Conservation (phyloP, 2,888 invertebrate genomes). For the Philopedon plagiatum region DNA sequence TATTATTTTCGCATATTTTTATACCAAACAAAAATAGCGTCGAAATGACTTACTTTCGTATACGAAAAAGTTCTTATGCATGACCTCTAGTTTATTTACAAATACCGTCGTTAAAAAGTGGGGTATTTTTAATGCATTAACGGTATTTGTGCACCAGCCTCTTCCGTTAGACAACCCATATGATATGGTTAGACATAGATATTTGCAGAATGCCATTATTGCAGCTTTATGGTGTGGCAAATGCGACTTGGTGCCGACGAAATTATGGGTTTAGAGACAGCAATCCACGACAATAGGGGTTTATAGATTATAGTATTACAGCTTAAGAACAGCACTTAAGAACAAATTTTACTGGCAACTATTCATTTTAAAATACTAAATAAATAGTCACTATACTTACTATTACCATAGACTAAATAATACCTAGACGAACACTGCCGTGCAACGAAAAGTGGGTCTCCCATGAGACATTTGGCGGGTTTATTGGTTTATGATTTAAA, state of each 20-base stretch:
- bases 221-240: conserved; percentile 5
- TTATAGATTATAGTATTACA: too few species aligned
- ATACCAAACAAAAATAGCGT: too few species aligned
- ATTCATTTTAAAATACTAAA: too few species aligned
- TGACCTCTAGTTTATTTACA: conserved; percentile 3
- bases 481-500: too few species aligned
- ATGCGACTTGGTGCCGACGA: neutral
- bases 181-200: conserved; percentile 29
- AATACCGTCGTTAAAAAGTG: conserved; percentile 30
- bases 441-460: too few species aligned
- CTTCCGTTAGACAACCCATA: conserved; percentile 33
- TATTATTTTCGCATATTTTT: too few species aligned
- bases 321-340: too few species aligned
- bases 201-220: conserved; percentile 36
- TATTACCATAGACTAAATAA: too few species aligned
- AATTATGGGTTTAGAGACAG: neutral
- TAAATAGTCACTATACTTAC: too few species aligned
- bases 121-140: conserved; percentile 26
- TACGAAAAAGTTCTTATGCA: neutral
- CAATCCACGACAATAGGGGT: neutral
- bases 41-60: neutral
- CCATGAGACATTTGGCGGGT: too few species aligned
- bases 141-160: conserved; percentile 32
- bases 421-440: too few species aligned
- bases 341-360: too few species aligned